Evolutionary conservation across 2,888 invertebrate species (phyloP).

Genomic region (Luperina testacea): DNA sequence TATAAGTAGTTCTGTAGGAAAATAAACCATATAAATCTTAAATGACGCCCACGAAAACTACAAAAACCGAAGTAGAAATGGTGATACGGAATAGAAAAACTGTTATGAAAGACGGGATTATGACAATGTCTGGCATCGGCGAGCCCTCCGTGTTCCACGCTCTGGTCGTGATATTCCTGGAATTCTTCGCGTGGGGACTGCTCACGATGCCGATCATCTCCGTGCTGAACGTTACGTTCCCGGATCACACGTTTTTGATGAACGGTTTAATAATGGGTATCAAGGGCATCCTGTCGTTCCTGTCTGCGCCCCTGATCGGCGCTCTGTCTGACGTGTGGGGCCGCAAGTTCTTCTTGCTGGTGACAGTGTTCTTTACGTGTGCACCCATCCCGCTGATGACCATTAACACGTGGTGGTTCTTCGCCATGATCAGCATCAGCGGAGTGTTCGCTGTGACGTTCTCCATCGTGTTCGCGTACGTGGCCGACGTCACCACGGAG

Average conservation of each 20-base stretch:
- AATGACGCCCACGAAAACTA: slow-evolving; percentile 94
- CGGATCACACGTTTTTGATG: slow-evolving; percentile 99
- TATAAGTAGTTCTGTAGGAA: slow-evolving; percentile 84
- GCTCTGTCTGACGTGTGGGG: slow-evolving; percentile 99
- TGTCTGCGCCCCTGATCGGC: slow-evolving; percentile 99
- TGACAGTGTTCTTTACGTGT: slow-evolving; percentile 99
- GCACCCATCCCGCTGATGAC: slow-evolving; percentile 99
- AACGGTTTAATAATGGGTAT: slow-evolving; percentile 99
- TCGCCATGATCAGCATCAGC: slow-evolving; percentile 99
- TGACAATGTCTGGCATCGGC: slow-evolving; percentile 96
- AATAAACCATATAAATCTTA: slow-evolving; percentile 82
- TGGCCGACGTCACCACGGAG: slow-evolving; percentile 99
- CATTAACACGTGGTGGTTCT: slow-evolving; percentile 99
- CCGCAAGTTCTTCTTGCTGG: slow-evolving; percentile 98
- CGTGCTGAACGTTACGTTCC: slow-evolving; percentile 99
- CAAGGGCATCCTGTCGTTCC: slow-evolving; percentile 99
- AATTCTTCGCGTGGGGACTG: slow-evolving; percentile 99
- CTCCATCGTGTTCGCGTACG: slow-evolving; percentile 99
- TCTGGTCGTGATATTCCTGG: slow-evolving; percentile 99
- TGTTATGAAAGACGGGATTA: slow-evolving; percentile 96
- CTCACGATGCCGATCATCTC: slow-evolving; percentile 99
- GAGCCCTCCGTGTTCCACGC: slow-evolving; percentile 99
- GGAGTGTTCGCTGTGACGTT: slow-evolving; percentile 99
- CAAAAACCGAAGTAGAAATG: slow-evolving; percentile 96
- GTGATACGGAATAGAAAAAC: slow-evolving; percentile 96